phyloP scores from a whole-genome alignment of 2,113 vertebrate genomes.

The Pelodiscus sinensis region DNA sequence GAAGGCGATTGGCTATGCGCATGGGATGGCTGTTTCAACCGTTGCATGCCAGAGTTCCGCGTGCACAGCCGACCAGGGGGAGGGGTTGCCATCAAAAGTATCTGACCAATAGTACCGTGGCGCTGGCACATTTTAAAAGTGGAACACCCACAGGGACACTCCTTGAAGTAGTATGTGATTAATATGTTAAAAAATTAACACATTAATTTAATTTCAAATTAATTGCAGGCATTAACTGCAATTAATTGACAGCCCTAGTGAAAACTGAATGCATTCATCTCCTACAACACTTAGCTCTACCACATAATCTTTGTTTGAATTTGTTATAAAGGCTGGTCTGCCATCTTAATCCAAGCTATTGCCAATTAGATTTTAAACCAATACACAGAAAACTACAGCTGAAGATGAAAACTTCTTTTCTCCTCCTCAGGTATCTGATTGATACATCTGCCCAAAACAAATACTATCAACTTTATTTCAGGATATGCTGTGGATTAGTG shows the following conservation, averaged over 20 bases:
- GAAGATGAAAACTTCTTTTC: background rate
- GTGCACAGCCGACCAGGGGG: too few relatives aligned
- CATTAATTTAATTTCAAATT: too few relatives aligned
- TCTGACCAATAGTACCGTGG: too few relatives aligned
- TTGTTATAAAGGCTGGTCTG: background rate
- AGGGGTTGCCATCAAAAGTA: too few relatives aligned
- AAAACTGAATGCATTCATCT: background rate
- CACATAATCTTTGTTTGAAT: background rate
- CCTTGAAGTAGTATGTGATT: too few relatives aligned
- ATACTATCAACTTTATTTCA: background rate
- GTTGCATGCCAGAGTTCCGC: too few relatives aligned
- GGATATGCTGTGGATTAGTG: background rate
- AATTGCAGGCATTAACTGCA: too few relatives aligned
- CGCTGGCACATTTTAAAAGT: too few relatives aligned
- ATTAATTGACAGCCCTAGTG: background rate
- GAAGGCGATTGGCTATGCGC: too few relatives aligned
- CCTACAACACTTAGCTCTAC: background rate
- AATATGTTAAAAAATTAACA: too few relatives aligned
- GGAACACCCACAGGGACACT: too few relatives aligned
- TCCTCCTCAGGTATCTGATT: background rate
- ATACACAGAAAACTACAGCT: background rate
- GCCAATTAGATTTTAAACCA: background rate
- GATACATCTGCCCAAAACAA: background rate
- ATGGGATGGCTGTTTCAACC: too few relatives aligned
- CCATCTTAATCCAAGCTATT: background rate